phyloP scores from a whole-genome alignment of 2,113 vertebrate genomes.

The Aegotheles bennettii region DNA sequence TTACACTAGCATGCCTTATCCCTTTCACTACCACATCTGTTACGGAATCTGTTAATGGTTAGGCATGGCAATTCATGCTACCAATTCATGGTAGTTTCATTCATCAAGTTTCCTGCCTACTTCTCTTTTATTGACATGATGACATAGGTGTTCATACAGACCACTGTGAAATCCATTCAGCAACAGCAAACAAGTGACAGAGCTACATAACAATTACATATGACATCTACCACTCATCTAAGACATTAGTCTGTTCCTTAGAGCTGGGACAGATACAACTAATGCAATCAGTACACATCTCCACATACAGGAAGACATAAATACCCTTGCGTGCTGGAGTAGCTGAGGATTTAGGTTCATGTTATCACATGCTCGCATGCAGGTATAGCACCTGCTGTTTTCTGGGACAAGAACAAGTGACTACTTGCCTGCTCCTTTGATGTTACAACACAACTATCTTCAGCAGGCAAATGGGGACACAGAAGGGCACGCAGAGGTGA shows the following conservation, averaged over 20 bases:
- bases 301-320: neutral
- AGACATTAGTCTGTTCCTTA: neutral
- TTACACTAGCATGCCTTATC: neutral
- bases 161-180: neutral
- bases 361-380: neutral
- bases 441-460: neutral
- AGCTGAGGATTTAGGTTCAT: neutral
- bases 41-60: neutral
- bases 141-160: neutral
- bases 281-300: neutral
- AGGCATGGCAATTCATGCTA: neutral
- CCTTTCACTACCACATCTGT: neutral
- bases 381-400: slow-evolving; percentile 27
- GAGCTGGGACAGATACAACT: neutral
- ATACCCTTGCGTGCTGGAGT: neutral
- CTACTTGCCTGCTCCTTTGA: neutral
- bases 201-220: neutral
- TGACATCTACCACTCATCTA: neutral
- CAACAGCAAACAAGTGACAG: neutral
- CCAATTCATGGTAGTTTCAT: neutral
- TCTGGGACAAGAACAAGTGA: neutral
- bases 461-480: slow-evolving; percentile 2
- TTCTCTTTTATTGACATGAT: neutral
- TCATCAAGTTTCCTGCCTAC: neutral
- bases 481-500: neutral